Evolutionary conservation across 2,888 invertebrate genomes (phyloP).

Genomic region (Polydrusus cervinus): DNA sequence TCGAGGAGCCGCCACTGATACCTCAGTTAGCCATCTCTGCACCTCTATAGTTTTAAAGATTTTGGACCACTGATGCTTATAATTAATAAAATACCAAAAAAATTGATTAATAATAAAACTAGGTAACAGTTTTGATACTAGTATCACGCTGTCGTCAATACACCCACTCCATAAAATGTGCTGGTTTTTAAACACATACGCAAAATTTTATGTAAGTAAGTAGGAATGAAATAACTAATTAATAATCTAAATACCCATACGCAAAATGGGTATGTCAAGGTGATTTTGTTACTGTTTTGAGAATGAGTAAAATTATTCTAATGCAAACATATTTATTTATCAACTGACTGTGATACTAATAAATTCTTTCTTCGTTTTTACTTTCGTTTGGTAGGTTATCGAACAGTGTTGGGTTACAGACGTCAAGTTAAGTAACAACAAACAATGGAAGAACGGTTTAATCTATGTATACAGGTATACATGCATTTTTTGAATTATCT

Average conservation of each 20-base stretch:
- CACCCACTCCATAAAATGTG: background rate
- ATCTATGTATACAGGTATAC: no score
- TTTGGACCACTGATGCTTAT: no score
- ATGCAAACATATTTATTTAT: conserved; percentile 7
- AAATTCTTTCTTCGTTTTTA: conserved; percentile 14
- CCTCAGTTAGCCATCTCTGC: no score
- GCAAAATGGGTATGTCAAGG: conserved; percentile 27
- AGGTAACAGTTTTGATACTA: background rate
- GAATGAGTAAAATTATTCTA: conserved; percentile 22
- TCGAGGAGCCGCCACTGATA: no score
- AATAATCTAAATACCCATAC: conserved; percentile 13
- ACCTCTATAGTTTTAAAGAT: no score
- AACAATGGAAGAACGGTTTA: no score
- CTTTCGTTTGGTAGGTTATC: conserved; percentile 6
- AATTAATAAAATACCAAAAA: no score
- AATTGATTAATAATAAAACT: no score
- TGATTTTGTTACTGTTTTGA: conserved; percentile 18
- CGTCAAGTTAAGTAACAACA: background rate
- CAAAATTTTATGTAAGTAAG: conserved; percentile 16
- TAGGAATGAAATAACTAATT: background rate
- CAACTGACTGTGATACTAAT: background rate
- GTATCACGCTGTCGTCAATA: background rate
- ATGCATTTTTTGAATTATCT: no score
- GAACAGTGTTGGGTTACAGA: background rate
- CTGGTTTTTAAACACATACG: background rate